Base-by-base conservation (phyloP, 37 sponge, comb jelly and placozoan genomes). In the Tethya wilhelma region DNA sequence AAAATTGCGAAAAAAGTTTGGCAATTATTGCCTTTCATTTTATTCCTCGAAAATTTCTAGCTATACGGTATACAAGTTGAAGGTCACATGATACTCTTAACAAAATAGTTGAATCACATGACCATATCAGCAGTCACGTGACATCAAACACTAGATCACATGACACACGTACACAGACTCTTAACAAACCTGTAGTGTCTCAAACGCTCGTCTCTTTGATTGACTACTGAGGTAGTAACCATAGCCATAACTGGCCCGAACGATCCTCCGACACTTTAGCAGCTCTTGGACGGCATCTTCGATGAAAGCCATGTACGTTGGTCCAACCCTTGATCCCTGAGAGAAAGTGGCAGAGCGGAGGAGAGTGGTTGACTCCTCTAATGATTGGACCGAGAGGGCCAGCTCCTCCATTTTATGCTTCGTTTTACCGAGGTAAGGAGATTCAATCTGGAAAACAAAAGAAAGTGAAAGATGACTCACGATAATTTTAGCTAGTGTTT, bases 231-330 rank as follows among this genome's bases (percentile, higher is more conserved):
- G 56, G 53, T 75, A 88, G 84, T 86, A 91, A 23, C 90, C 87
- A 71, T 83, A 86, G 29, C 77, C 80, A 83, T 87, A 93, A 56
- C 87, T 90, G 2, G 86, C 89, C 30, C 60, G 53, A 38, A 97
- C 85, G 12, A 85, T 71, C 0, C 81, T 45, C 41, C 97, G 75
- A 38, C 86, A 75, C 28, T 70, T 66, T 4, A 89, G 84, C 29
- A 97, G 77, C 83, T 93, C 87, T 32, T 67, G 32, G 2, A 93
- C 78, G 38, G 89, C 89, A 32, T 89, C 87, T 30, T 89, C 63
- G 9, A 97, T 77, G 75, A 93, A 97, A 38, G 77, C 42, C 42
- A 84, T 9, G 67, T 77, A 28, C 22, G 44, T 1, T 31, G 38
- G 36, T 33, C 59, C 8, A 5, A 30, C 38, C 25, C 5, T 65